Evolutionary conservation across 2,113 vertebrate species (phyloP).

Genomic region (Paradisaea rubra): DNA sequence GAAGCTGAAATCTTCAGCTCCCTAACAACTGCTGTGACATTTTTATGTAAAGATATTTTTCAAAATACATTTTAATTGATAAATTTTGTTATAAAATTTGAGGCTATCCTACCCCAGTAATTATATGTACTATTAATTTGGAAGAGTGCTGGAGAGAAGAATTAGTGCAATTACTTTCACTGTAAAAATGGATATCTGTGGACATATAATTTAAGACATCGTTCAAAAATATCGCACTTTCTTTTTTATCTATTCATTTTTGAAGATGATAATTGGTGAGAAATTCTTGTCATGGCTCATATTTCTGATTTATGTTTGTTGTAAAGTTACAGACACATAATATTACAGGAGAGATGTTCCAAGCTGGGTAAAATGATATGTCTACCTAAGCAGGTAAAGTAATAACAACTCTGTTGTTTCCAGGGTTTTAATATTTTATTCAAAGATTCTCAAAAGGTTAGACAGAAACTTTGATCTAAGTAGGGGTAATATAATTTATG

Average conservation of each 20-base stretch:
- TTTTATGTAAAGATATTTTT: neutral
- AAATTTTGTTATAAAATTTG: neutral
- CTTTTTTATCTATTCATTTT: neutral
- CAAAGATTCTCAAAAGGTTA: neutral
- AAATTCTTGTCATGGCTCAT: neutral
- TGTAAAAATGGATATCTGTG: neutral
- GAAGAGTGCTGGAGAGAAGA: neutral
- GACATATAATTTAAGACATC: neutral
- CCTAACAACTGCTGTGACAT: neutral
- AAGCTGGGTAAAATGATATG: neutral
- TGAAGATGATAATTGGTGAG: neutral
- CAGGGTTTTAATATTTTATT: neutral
- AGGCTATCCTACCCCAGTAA: neutral
- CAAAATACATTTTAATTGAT: neutral
- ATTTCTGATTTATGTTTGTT: neutral
- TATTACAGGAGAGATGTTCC: neutral
- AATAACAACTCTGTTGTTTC: neutral
- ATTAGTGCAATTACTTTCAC: neutral
- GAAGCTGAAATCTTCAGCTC: neutral
- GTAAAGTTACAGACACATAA: neutral
- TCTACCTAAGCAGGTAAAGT: neutral
- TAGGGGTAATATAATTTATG: neutral
- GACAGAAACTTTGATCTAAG: neutral
- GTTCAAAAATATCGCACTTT: neutral
- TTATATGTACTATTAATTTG: neutral